These are phyloP conservation scores for Electrophaes corylata DNA, from an alignment of 2,888 invertebrate species.

Conservation along the genomic window DNA sequence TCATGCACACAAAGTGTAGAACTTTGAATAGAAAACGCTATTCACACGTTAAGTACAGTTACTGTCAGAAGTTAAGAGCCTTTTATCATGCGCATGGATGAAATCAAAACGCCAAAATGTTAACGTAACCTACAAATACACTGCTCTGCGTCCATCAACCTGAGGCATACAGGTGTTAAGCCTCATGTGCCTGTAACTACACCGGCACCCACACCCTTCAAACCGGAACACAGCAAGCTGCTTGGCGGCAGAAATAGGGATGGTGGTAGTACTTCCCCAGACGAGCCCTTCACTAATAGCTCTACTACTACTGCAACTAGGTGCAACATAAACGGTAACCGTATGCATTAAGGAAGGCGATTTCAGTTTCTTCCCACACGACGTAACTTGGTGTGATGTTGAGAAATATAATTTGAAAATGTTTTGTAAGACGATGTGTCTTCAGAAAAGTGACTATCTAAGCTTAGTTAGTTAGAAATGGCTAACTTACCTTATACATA, in stretches of 20 bases:
- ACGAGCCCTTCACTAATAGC: too few species aligned
- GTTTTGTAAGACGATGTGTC: neutral
- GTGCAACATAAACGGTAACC: neutral
- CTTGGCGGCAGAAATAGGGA: too few species aligned
- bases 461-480: too few species aligned
- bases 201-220: too few species aligned
- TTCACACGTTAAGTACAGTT: neutral
- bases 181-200: too few species aligned
- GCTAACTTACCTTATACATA: too few species aligned
- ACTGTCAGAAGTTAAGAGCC: neutral
- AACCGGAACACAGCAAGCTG: too few species aligned
- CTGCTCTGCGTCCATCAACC: too few species aligned
- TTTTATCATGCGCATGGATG: neutral
- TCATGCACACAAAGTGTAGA: neutral
- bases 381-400: neutral
- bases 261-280: too few species aligned
- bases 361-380: neutral
- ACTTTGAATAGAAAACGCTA: neutral
- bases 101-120: neutral
- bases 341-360: neutral
- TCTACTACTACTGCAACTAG: too few species aligned
- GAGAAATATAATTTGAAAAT: slow-evolving; percentile 1
- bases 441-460: neutral
- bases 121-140: too few species aligned
- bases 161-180: too few species aligned